Evolutionary conservation across 2,797 vertebrate species (phyloP).

Genomic region (Gallinago nigripennis): DNA sequence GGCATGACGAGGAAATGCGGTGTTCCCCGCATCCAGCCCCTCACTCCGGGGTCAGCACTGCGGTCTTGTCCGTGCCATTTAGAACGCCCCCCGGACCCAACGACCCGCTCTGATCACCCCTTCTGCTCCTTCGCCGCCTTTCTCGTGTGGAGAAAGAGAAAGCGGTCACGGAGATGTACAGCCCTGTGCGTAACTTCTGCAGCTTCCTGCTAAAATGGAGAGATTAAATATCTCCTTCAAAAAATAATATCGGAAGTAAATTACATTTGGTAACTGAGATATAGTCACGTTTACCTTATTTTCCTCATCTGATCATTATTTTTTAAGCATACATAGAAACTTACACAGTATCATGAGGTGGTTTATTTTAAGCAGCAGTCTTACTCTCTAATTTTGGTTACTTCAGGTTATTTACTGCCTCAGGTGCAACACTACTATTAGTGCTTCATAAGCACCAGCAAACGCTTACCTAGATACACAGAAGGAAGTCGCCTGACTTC

Average conservation of each 20-base stretch:
- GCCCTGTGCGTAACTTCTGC: neutral
- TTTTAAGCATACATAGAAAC: neutral
- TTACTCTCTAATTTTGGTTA: neutral
- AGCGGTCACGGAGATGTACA: neutral
- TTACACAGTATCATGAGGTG: neutral
- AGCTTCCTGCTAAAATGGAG: neutral
- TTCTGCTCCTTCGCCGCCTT: neutral
- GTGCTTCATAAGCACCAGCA: neutral
- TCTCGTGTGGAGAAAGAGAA: neutral
- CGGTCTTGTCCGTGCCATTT: neutral
- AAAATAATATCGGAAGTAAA: neutral
- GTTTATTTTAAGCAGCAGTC: neutral
- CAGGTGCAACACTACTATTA: neutral
- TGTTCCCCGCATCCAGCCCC: accelerated
- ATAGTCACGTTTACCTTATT: neutral
- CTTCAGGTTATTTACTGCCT: neutral
- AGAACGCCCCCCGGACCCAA: neutral
- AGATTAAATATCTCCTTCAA: neutral
- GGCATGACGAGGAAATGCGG: neutral
- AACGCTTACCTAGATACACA: neutral
- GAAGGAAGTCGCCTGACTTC: neutral
- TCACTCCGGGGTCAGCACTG: accelerated
- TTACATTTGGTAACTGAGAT: neutral
- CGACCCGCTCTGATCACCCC: neutral
- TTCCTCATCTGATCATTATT: neutral